phyloP scores from a whole-genome alignment of 2,797 vertebrate genomes.

The Characodon lateralis region DNA sequence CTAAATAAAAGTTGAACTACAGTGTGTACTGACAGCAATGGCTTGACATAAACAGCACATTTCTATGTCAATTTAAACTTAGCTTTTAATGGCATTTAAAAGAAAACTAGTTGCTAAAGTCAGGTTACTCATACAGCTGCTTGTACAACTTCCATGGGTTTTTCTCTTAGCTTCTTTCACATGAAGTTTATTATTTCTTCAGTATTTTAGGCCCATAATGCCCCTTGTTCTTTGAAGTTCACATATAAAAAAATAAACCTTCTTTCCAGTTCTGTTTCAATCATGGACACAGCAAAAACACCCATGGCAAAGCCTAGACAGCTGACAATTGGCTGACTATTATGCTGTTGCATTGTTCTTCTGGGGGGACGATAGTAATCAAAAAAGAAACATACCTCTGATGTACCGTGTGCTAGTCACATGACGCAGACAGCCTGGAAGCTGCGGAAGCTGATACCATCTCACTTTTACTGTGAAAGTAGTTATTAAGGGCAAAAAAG shows the following conservation, averaged over 20 bases:
- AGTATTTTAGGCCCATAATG: background rate
- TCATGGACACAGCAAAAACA: background rate
- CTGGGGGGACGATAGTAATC: background rate
- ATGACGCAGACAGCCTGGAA: background rate
- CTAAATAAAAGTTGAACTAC: background rate
- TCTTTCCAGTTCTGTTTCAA: background rate
- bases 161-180: background rate
- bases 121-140: background rate
- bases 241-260: background rate
- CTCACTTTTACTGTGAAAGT: background rate
- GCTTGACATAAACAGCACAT: background rate
- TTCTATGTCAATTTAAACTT: background rate
- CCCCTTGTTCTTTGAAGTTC: background rate
- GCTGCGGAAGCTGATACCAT: background rate
- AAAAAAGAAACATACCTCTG: background rate
- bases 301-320: background rate
- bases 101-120: background rate
- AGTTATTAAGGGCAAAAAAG: background rate
- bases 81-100: background rate
- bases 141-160: background rate
- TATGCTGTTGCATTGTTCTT: background rate
- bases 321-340: background rate
- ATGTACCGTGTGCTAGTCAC: background rate
- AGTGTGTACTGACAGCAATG: background rate
- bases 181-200: background rate